Evolutionary conservation across 2,113 vertebrate species (phyloP).

Genomic region (Grammomys dolichurus): DNA sequence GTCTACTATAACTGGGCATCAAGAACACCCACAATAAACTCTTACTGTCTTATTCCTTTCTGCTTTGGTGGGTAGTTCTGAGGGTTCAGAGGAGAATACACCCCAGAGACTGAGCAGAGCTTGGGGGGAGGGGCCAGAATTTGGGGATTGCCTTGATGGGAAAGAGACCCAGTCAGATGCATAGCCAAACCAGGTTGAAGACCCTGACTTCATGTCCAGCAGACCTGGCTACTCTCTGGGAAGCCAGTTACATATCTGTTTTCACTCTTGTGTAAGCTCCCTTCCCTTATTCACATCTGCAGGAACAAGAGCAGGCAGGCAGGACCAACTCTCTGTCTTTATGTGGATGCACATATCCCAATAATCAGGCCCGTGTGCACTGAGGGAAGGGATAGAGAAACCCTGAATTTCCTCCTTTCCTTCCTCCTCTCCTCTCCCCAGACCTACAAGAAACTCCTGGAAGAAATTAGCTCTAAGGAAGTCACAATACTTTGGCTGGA

Average conservation of each 20-base stretch:
- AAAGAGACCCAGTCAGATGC: background rate
- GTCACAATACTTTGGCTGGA: background rate
- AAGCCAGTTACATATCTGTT: background rate
- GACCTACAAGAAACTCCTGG: background rate
- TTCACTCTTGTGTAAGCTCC: background rate
- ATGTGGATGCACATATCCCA: background rate
- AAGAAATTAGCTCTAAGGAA: background rate
- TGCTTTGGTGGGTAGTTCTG: background rate
- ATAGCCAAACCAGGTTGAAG: background rate
- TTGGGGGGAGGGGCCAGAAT: accelerated
- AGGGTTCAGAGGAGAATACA: background rate
- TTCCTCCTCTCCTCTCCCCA: background rate
- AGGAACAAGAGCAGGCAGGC: background rate
- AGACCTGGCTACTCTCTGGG: background rate
- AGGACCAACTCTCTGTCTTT: background rate
- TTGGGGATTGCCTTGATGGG: background rate
- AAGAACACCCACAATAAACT: background rate
- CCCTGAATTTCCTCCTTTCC: accelerated
- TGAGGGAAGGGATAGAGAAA: background rate
- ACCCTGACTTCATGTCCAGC: background rate
- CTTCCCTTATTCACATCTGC: background rate
- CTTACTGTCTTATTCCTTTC: background rate
- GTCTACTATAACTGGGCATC: background rate
- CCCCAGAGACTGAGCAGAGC: background rate
- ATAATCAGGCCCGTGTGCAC: background rate